Conservation (phyloP, 2,888 invertebrate genomes). For the Yponomeuta malinellus region DNA sequence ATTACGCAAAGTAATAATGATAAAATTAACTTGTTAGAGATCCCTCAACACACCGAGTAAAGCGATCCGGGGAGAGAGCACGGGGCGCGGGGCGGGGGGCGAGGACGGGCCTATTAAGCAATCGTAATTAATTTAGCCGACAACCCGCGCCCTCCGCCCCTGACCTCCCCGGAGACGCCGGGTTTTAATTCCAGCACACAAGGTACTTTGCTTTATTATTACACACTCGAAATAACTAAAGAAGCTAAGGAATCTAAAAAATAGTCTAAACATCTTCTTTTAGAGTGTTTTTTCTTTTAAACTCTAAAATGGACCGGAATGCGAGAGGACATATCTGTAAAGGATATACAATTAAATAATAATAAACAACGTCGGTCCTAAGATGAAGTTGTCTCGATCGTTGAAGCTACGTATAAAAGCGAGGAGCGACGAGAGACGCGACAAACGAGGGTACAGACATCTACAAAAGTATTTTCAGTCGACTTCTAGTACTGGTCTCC, state of each 20-base stretch:
- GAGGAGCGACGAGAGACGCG: not conserved
- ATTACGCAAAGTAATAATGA: not conserved
- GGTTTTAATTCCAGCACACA: not conserved
- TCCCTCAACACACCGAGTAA: slow-evolving; percentile 17
- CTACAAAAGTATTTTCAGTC: too few species aligned
- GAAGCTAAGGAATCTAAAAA: not conserved
- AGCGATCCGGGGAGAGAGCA: not conserved
- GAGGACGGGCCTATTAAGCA: slow-evolving; percentile 47
- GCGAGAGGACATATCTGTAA: not conserved
- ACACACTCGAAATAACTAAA: not conserved
- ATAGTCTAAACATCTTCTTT: not conserved
- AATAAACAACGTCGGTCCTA: not conserved
- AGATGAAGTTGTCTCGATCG: not conserved
- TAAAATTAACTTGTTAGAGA: slow-evolving; percentile 3
- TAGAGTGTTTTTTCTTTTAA: not conserved
- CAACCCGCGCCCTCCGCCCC: not conserved
- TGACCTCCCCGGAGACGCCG: not conserved
- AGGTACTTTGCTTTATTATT: not conserved
- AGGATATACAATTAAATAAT: not conserved
- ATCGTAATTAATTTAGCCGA: slow-evolving; percentile 69
- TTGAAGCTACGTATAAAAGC: not conserved
- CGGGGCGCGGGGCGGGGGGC: slow-evolving; percentile 20
- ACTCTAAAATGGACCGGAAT: not conserved
- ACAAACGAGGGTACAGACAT: not conserved
- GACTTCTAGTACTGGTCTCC: too few species aligned